phyloP scores from a whole-genome alignment of 2,888 invertebrate genomes.

The Odontocerum albicorne region DNA sequence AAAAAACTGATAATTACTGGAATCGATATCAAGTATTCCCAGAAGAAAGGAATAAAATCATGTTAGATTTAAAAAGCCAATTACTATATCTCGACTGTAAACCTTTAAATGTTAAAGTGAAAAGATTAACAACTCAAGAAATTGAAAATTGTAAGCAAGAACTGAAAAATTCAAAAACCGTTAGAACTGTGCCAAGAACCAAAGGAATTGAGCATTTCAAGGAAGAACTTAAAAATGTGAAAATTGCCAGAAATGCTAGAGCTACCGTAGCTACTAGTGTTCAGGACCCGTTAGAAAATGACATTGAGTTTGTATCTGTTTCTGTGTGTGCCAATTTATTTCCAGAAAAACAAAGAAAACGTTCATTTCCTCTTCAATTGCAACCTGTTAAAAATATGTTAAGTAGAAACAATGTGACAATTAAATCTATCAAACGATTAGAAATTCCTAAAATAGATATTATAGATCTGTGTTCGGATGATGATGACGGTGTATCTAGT shows the following conservation, averaged over 20 bases:
- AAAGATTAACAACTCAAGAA: conserved; percentile 48
- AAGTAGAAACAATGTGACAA: no score
- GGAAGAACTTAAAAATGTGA: conserved; percentile 45
- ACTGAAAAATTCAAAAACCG: conserved; percentile 44
- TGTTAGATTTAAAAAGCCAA: conserved; percentile 53
- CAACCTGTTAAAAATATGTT: no score
- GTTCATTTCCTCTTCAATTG: no score
- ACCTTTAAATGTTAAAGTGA: conserved; percentile 51
- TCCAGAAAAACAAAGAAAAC: not conserved
- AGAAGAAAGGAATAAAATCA: conserved; percentile 49
- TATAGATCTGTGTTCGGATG: conserved; percentile 69
- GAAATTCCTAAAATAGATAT: conserved; percentile 43
- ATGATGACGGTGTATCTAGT: conserved; percentile 41
- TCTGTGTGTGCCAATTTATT: conserved; percentile 8
- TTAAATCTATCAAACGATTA: no score
- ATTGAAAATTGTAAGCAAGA: conserved; percentile 51
- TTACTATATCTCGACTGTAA: conserved; percentile 55
- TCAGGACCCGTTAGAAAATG: conserved; percentile 43
- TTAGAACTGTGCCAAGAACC: conserved; percentile 41
- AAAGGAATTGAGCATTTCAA: conserved; percentile 51
- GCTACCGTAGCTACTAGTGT: conserved; percentile 16
- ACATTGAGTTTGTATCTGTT: conserved; percentile 51
- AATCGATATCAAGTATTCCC: conserved; percentile 50
- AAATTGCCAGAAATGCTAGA: conserved; percentile 42
- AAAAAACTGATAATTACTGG: conserved; percentile 55